Percentiles rank a stretch among this genome's conserved stretches.
Conservation (phyloP, 1,140 invertebrate genomes). For the Acromyrmex charruanus region DNA sequence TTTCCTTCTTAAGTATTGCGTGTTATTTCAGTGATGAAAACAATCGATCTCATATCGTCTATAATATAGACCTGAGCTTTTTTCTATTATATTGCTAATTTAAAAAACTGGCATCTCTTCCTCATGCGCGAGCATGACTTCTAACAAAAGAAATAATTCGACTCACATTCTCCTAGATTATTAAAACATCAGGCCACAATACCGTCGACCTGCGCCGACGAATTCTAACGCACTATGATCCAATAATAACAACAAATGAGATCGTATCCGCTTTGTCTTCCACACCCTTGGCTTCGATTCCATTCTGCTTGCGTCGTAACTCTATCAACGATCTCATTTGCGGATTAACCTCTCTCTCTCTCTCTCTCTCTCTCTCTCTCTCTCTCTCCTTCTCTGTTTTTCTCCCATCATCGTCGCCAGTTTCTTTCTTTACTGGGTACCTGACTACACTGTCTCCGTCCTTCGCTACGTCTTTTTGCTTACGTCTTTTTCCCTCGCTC, state of each 20-base stretch:
- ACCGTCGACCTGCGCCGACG: not conserved
- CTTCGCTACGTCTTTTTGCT: not conserved
- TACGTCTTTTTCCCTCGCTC: not conserved
- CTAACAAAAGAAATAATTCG: not conserved
- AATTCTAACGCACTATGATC: constrained; percentile 41
- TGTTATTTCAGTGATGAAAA: not conserved
- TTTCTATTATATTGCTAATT: not conserved
- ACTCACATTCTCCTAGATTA: not conserved
- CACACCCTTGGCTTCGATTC: constrained; percentile 67
- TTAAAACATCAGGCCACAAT: not conserved
- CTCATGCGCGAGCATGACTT: not conserved
- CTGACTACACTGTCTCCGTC: not conserved
- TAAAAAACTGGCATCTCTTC: not conserved
- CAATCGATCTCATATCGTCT: not conserved
- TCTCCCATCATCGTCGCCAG: not conserved
- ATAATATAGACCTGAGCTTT: not conserved
- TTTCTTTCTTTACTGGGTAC: not conserved
- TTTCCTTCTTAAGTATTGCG: not conserved
- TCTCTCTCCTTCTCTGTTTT: not conserved
- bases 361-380: too few relatives aligned
- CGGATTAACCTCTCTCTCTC: constrained; percentile 18
- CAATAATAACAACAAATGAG: constrained; percentile 58
- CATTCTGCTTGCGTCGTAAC: constrained; percentile 63
- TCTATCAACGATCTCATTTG: constrained; percentile 66
- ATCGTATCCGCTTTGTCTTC: constrained; percentile 68